These are phyloP conservation scores for human (Homo sapiens) DNA, from an alignment of 2,113 vertebrate genomes.

Conservation along the genomic window GRCh38 chr14:25767001-25767500, in stretches of 20 bases:
- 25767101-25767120: not conserved
- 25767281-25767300: slow-evolving; percentile 1
- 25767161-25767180: not conserved
- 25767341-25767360: not conserved
- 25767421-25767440: not conserved
- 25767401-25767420: not conserved
- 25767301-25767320: not conserved
- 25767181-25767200: not conserved
- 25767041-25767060: not conserved
- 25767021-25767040: not conserved
- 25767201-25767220: not conserved
- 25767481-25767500: not conserved
- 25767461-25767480: not conserved
- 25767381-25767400: not conserved
- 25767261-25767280: not conserved
- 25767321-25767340: not conserved
- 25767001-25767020: not conserved
- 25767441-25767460: not conserved
- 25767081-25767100: not conserved
- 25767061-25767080: not conserved
- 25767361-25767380: not conserved
- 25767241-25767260: slow-evolving; percentile 34
- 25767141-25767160: not conserved
- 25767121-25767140: not conserved
- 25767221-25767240: not conserved